Conservation (phyloP, 2,113 vertebrate species). For the Talpa occidentalis region DNA sequence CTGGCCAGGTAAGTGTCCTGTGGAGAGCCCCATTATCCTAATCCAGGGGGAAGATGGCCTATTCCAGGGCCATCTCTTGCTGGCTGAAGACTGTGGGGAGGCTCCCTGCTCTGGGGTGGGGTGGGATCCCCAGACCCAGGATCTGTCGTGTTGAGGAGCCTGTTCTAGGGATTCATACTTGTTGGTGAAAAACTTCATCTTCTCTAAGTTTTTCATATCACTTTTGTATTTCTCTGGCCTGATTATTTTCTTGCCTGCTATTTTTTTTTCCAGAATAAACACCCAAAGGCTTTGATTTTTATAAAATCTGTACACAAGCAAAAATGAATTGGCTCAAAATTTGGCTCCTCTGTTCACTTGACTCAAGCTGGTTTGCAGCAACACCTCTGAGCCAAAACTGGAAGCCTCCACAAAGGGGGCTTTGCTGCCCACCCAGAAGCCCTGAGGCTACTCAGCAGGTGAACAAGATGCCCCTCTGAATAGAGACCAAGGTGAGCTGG, state of each 20-base stretch:
- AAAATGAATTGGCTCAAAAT: not conserved
- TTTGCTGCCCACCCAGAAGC: not conserved
- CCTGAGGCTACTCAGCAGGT: not conserved
- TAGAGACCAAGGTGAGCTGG: not conserved
- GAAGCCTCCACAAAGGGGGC: not conserved
- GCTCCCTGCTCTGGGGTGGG: not conserved
- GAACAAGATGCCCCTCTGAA: not conserved
- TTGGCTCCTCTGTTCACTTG: not conserved
- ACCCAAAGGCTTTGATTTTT: slow-evolving; percentile 31
- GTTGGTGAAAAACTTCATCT: not conserved
- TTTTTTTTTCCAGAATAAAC: not conserved
- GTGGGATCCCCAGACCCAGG: fast-evolving
- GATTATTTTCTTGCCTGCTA: not conserved
- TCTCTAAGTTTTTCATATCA: not conserved
- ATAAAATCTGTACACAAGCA: not conserved
- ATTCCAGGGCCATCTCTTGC: not conserved
- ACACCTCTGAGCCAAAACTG: not conserved
- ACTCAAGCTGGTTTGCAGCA: not conserved
- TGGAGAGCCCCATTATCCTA: not conserved
- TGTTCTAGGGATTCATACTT: not conserved
- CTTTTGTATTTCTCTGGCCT: not conserved
- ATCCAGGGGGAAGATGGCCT: not conserved
- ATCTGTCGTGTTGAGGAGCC: not conserved
- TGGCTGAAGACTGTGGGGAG: not conserved
- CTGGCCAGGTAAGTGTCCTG: not conserved